phyloP scores from a whole-genome alignment of 1,140 invertebrate genomes.

The Procambarus virginalis region DNA sequence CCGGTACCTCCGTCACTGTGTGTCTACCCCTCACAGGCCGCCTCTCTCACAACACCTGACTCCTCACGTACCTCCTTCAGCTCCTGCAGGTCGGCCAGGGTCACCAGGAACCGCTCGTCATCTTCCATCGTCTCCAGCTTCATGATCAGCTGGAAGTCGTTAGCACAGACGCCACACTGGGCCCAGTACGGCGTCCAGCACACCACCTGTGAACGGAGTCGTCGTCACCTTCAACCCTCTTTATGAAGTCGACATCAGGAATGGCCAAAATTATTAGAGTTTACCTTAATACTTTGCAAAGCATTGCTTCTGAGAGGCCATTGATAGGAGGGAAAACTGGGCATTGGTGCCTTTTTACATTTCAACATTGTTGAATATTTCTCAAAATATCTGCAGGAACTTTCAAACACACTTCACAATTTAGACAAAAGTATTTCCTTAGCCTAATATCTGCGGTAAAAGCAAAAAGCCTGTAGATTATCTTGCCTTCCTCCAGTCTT shows the following conservation, averaged over 20 bases:
- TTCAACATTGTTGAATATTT: too few relatives aligned
- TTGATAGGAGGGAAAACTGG: too few relatives aligned
- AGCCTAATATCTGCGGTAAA: too few relatives aligned
- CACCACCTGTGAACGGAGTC: neutral
- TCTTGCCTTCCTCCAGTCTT: conserved; percentile 32
- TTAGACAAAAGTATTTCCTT: neutral
- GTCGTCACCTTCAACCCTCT: too few relatives aligned
- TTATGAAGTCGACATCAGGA: too few relatives aligned
- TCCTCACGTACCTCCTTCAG: conserved; percentile 17
- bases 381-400: too few relatives aligned
- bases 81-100: conserved; percentile 25
- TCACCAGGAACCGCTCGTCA: conserved; percentile 21
- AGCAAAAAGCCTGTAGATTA: neutral
- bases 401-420: neutral
- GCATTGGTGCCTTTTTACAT: too few relatives aligned
- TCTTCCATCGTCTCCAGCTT: conserved; percentile 39
- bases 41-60: too few relatives aligned
- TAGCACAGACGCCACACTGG: conserved; percentile 26
- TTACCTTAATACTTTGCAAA: too few relatives aligned
- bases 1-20: neutral
- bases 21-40: neutral
- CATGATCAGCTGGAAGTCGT: conserved; percentile 30
- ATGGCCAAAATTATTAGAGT: too few relatives aligned
- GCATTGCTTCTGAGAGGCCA: too few relatives aligned
- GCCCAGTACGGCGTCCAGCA: conserved; percentile 44